Base-by-base conservation (phyloP, 1,140 invertebrate species). In the Drosophila sp. region DNA sequence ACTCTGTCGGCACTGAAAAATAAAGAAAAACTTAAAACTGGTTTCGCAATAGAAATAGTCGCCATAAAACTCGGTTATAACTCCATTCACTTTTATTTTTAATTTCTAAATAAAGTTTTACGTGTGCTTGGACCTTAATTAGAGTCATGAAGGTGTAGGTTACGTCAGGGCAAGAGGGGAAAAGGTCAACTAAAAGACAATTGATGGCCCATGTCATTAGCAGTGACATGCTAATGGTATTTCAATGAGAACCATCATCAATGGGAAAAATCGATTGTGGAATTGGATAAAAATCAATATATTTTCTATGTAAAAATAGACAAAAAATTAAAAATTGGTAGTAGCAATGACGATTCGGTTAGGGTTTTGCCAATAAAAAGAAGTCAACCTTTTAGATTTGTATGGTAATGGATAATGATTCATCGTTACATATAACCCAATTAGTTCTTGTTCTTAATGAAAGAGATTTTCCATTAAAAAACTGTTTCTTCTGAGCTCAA, bases 1-100 rank as follows among this genome's bases (percentile, higher is more conserved):
- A 50, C 71, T 54, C 71, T 70, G 56, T 79, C 72, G 75, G 76
- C 60, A 55, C 83, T 87, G 70, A 27, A 62, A 69, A 25, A 65
- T n/a, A 57, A 30, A 69, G 54, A 65, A 33, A 62, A 17, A 65
- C 57, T 23, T 30, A 60, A 82, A 86, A 86, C 83, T 60, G 82
- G 79, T 87, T 86, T 86, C 23, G 38, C 67, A 72, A 87, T 87
- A 87, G 69, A 66, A 65, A 72, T 60, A 66, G 58, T 68, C 72
- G 35, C 5, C 66, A 63, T 61, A 57, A 75, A 75, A 75, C 54
- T 63, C 30, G 41, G 38, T 62, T 75, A 62, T 50, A 50, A 41
- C 57, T 65, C 60, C 74, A 76, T 76, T 76, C 74, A 65, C 74
- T 76, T 76, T 75, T 55, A 1, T 35, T 23, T 44, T 60, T 38